Base-by-base conservation (phyloP, 2,888 invertebrate genomes). In the Notodonta dromedarius region DNA sequence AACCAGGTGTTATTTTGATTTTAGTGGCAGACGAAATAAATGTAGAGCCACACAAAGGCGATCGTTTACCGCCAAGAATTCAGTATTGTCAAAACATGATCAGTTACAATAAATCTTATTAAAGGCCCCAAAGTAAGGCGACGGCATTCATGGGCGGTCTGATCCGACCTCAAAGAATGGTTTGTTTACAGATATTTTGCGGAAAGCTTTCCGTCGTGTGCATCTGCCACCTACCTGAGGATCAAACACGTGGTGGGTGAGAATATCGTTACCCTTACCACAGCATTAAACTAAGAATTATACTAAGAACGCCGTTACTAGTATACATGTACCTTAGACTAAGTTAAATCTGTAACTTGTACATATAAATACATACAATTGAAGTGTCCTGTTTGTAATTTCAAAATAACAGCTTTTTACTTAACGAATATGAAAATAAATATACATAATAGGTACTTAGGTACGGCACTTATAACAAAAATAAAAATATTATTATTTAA, bases 61-160 rank as follows among this genome's bases (percentile, higher is more conserved):
- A 78, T 85, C 83, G 81, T 87, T 90, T 86, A 84, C 90, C 87
- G 85, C 84, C 82, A 86, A 86, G 85, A 85, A 86, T 79, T 76
- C 77, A 74, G 88, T 76, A 89, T 93, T 91, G 93, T 93, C 93
- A 93, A 90, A 93, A 93, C 93, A 93, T 85, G 93, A 93, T 93
- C 93, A 83, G 91, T 92, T 91, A 91, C 93, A 93, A 93, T 93
- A 93, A 93, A 93, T 93, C 93, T 93, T 93, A 93, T 93, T 92
- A 93, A 85, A 35, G 6, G 35, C 35, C 35, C 35, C 24, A 7
- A 88, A 82, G 83, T 85, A 80, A 69, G 73, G 71, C 87, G 85
- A 80, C 79, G 81, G 84, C 84, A 90, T 91, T 90, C 89, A 90
- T 81, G 63, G 70, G 65, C 76, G 69, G 78, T 77, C 85, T 84